These are phyloP conservation scores for Chauna torquata DNA, from an alignment of 2,113 vertebrate genomes.

Conservation along the genomic window DNA sequence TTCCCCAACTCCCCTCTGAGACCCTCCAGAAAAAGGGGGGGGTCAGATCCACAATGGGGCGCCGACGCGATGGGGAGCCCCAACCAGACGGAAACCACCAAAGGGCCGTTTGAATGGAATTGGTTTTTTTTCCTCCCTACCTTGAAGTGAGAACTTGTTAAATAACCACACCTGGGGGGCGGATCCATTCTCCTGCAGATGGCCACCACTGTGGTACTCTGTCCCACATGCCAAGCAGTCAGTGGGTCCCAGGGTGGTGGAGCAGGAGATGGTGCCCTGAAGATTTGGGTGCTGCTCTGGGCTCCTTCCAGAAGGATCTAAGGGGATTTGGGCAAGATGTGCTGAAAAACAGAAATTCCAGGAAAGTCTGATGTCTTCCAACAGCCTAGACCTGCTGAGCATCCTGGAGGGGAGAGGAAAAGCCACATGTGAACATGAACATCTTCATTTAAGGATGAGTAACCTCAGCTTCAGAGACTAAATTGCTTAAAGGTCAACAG, in stretches of 20 bases:
- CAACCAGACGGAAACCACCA: neutral
- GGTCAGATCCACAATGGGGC: neutral
- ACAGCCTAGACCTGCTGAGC: neutral
- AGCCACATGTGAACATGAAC: neutral
- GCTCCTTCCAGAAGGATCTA: neutral
- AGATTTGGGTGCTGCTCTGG: neutral
- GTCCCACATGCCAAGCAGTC: rapidly evolving
- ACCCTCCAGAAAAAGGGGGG: neutral
- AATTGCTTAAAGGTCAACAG: neutral
- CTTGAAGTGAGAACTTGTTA: neutral
- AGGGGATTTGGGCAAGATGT: neutral
- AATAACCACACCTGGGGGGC: neutral
- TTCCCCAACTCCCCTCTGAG: neutral
- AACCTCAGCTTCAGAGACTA: neutral
- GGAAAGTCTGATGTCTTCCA: neutral
- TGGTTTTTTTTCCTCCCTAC: neutral
- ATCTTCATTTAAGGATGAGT: neutral
- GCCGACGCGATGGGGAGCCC: rapidly evolving
- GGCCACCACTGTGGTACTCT: neutral
- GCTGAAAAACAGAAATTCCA: neutral
- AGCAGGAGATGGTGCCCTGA: neutral
- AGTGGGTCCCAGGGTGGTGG: neutral
- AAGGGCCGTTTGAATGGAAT: neutral
- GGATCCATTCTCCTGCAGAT: neutral
- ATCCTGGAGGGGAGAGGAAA: rapidly evolving